Evolutionary conservation across 2,113 vertebrate species (phyloP), one percentile per base, ranked within the genome.

Genomic region (Cisticola juncidis): DNA sequence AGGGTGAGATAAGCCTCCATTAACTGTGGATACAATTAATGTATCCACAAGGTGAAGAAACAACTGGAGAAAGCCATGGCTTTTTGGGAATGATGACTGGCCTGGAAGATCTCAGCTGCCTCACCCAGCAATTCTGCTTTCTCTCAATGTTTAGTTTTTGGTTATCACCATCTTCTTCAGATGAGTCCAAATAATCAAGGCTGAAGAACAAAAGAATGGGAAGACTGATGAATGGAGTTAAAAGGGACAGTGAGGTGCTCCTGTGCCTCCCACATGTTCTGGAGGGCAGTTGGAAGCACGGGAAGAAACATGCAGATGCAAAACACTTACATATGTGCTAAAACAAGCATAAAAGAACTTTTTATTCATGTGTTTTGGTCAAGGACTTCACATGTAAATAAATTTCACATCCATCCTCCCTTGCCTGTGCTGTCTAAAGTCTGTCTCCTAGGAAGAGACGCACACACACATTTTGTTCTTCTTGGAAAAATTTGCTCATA

Each of bases 401-500:
- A 64, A 76, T 51, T 26, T 80, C 35, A 36, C 51, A 18, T 47
- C 70, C 31, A 25, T n/a, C 22, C n/a, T n/a, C 66, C 33, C 16
- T 51, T 42, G 51, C 42, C 51, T 24, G 51, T 14, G 38, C 31
- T 54, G 42, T 85, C 33, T 47, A 4, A 87, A 54, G 56, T 38
- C 64, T 62, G 83, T 78, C 47, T 78, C 64, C 33, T 45, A 78
- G 33, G n/a, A 78, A 53, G 54, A 70, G 19, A 53, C 38, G 38
- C n/a, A 77, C 62, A 91, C 36, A 50, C 51, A 42, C 36, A 56
- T 25, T 74, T 92, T 54, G 40, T 53, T 90, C 90, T 56, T 66
- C 88, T 69, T 47, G 84, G 84, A 81, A 96, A 97, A 94, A 36
- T 31, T 23, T 47, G 28, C 62, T 94, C 78, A 64, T 51, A 47